Evolutionary conservation across 2,113 vertebrate species (phyloP).

Genomic region (Oceanites oceanicus): DNA sequence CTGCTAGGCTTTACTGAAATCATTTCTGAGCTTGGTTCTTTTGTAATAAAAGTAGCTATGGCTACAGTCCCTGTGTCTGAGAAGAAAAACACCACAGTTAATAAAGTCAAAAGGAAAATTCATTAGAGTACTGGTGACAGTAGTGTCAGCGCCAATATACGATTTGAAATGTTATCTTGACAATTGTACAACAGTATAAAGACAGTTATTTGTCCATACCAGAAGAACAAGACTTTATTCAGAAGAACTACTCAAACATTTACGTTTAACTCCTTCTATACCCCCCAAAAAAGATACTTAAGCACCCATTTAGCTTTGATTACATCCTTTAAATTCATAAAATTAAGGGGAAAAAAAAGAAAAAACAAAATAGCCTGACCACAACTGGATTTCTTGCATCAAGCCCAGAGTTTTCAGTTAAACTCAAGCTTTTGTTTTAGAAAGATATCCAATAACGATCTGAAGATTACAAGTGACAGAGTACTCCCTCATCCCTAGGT

Average conservation of each 20-base stretch:
- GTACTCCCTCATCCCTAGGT: neutral
- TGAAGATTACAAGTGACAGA: neutral
- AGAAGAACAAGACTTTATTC: neutral
- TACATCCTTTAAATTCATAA: neutral
- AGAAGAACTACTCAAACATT: neutral
- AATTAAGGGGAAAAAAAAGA: neutral
- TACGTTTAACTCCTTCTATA: neutral
- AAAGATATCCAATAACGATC: neutral
- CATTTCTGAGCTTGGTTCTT: neutral
- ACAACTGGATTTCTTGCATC: neutral
- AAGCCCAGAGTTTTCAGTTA: neutral
- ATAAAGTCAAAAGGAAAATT: neutral
- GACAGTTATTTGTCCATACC: neutral
- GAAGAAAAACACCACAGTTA: neutral
- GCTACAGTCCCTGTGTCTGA: neutral
- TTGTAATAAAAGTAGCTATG: neutral
- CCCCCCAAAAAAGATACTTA: neutral
- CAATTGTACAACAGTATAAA: neutral
- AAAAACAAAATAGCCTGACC: neutral
- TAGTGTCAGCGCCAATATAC: neutral
- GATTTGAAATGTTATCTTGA: neutral
- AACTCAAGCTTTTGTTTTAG: neutral
- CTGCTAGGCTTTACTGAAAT: neutral
- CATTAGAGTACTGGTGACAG: neutral
- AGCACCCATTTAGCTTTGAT: neutral